A percentile compares a stretch with the other conserved stretches of the same genome.
Evolutionary conservation across 1,140 invertebrate genomes (phyloP).

Genomic region (Chironomus striatipennis): DNA sequence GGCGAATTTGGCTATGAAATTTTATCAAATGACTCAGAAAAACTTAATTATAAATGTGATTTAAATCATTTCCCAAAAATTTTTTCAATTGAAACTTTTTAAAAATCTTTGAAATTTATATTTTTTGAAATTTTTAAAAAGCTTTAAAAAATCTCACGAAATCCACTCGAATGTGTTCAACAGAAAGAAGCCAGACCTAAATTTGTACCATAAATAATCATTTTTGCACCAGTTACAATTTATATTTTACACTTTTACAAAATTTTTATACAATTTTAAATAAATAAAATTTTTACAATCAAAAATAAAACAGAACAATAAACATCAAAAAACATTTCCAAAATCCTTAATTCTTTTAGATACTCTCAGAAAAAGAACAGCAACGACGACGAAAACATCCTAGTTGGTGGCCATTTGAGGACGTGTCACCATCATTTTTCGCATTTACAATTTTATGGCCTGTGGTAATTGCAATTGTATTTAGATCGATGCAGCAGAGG

Average conservation of each 20-base stretch:
- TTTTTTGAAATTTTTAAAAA: no score
- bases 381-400: conserved; percentile 31
- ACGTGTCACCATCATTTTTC: conserved; percentile 47
- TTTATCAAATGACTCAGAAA: no score
- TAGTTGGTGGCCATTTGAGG: conserved; percentile 46
- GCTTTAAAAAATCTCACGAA: no score
- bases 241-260: background rate
- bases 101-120: no score
- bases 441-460: conserved; percentile 32
- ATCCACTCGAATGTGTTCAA: no score
- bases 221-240: background rate
- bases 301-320: conserved; percentile 11
- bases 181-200: background rate
- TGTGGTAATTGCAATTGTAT: background rate
- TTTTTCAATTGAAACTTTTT: no score
- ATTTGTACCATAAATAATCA: background rate
- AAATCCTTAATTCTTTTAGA: background rate
- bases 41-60: no score
- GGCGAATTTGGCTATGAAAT: no score
- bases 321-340: background rate
- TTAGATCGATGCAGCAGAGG: background rate
- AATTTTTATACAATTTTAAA: background rate
- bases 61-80: no score
- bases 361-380: conserved; percentile 29
- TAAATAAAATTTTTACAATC: conserved; percentile 25